Evolutionary conservation across 2,113 vertebrate genomes (phyloP).

Genomic region (Empidonax traillii): DNA sequence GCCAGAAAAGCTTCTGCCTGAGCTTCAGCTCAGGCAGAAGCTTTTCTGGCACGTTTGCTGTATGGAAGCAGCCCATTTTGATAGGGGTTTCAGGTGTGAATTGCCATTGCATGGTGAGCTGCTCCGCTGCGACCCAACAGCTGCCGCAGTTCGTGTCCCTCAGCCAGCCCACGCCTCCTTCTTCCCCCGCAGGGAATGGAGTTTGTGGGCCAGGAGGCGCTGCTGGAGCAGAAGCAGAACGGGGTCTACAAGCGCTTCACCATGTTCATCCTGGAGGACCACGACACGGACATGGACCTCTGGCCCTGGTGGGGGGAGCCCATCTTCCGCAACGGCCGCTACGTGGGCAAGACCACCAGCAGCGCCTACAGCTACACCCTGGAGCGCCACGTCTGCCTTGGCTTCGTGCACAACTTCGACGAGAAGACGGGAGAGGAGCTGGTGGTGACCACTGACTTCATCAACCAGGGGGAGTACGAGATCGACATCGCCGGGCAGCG

Average conservation of each 20-base stretch:
- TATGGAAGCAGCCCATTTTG: neutral
- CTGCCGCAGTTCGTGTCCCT: accelerated
- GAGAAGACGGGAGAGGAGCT: slow-evolving; percentile 74
- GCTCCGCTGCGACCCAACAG: neutral
- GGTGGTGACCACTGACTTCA: slow-evolving; percentile 88
- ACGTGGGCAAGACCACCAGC: slow-evolving; percentile 91
- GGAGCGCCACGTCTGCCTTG: slow-evolving; percentile 93
- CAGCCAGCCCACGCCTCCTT: neutral
- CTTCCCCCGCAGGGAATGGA: slow-evolving; percentile 78
- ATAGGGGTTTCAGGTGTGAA: accelerated
- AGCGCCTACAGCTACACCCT: slow-evolving; percentile 96
- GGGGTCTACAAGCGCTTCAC: slow-evolving; percentile 89
- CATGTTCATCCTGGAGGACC: slow-evolving; percentile 96
- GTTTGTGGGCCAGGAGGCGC: slow-evolving; percentile 86
- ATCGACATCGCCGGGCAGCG: slow-evolving; percentile 92
- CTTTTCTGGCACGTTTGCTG: no score
- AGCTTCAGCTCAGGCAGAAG: neutral
- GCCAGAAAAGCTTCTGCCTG: neutral
- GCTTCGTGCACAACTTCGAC: slow-evolving; percentile 84
- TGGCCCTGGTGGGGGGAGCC: slow-evolving; percentile 99
- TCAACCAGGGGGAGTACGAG: slow-evolving; percentile 94
- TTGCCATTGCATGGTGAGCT: neutral
- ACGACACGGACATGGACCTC: slow-evolving; percentile 91
- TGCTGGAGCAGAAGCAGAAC: slow-evolving; percentile 89
- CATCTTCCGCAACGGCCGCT: slow-evolving; percentile 86